Percentiles rank a stretch among this genome's conserved stretches.
phyloP scores from a whole-genome alignment of 2,797 vertebrate genomes.

The Peromyscus aztecus region DNA sequence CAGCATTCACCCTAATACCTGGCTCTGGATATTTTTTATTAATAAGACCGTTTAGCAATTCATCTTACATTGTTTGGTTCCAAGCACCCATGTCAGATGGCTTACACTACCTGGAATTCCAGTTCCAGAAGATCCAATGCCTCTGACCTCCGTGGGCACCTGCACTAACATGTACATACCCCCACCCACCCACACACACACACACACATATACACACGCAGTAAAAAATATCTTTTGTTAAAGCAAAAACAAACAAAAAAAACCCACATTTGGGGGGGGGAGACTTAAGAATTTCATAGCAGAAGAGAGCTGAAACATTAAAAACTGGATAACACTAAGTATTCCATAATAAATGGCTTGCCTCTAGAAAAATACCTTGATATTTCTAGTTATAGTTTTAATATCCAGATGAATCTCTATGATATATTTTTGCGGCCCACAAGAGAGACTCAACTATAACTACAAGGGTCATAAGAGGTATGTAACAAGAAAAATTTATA shows the following conservation, averaged over 20 bases:
- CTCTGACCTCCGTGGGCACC: not conserved
- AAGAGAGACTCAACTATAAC: slow-evolving; percentile 19
- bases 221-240: not conserved
- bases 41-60: too few relatives aligned
- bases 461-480: not conserved
- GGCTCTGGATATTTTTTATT: too few relatives aligned
- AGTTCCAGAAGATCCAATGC: not conserved
- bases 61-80: not conserved
- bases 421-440: too few relatives aligned
- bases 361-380: too few relatives aligned
- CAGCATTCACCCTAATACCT: too few relatives aligned
- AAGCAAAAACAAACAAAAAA: not conserved
- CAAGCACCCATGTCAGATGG: not conserved
- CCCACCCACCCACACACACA: not conserved
- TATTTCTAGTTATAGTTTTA: too few relatives aligned
- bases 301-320: too few relatives aligned
- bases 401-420: too few relatives aligned
- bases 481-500: slow-evolving; percentile 61
- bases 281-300: too few relatives aligned
- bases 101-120: not conserved
- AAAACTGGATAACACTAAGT: too few relatives aligned
- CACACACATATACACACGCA: not conserved
- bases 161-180: not conserved
- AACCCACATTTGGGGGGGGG: not conserved
- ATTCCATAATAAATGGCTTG: too few relatives aligned